Conservation (phyloP, 1,140 invertebrate species). For the Anoplolepis gracilipes region DNA sequence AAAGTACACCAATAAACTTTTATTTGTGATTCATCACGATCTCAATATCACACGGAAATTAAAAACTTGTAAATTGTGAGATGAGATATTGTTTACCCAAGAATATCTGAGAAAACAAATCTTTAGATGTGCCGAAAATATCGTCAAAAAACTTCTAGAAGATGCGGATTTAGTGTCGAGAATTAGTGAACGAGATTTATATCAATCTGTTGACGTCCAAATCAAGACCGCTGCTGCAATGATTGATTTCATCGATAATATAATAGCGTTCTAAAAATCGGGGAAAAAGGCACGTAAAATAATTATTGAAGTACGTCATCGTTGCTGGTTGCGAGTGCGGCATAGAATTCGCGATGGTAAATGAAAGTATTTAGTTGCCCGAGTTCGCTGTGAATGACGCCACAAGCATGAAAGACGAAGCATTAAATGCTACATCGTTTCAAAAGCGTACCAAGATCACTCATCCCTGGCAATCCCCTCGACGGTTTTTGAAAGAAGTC, state of each 20-base stretch:
- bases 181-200: constrained; percentile 15
- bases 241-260: constrained; percentile 5
- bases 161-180: neutral
- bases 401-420: constrained; percentile 53
- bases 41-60: neutral
- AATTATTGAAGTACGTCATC: neutral
- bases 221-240: constrained; percentile 9
- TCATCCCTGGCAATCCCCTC: constrained; percentile 28
- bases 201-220: constrained; percentile 1
- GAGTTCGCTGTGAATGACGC: constrained; percentile 54
- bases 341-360: constrained; percentile 28
- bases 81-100: constrained; percentile 5
- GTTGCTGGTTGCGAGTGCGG: constrained; percentile 4
- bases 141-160: neutral
- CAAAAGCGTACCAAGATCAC: constrained; percentile 43
- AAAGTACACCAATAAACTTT: neutral
- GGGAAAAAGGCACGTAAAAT: constrained; percentile 41
- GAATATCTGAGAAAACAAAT: neutral
- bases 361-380: constrained; percentile 65
- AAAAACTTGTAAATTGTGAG: neutral
- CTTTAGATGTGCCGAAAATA: neutral
- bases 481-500: constrained; percentile 8
- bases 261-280: constrained; percentile 6
- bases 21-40: neutral
- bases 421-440: constrained; percentile 64